These are phyloP conservation scores for Hydroisotoma schaefferi DNA, from an alignment of 2,888 invertebrate species.

Conservation along the genomic window DNA sequence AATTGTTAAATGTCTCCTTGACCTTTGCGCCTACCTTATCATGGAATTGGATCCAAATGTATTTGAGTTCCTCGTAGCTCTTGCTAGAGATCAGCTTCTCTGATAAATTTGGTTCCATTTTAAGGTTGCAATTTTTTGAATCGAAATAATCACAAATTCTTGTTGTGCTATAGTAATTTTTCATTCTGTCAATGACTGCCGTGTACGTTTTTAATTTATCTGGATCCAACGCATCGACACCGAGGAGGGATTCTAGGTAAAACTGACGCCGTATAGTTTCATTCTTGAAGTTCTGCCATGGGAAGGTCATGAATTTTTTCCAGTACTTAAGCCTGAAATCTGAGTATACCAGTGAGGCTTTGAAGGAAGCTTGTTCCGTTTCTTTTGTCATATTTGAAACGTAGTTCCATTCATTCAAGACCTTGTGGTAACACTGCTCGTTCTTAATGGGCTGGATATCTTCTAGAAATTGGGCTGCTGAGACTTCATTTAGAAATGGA, in stretches of 20 bases:
- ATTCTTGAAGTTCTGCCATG: conserved; percentile 66
- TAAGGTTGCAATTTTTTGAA: conserved; percentile 53
- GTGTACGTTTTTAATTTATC: conserved; percentile 65
- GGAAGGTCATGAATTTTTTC: conserved; percentile 6
- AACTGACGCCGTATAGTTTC: conserved; percentile 66
- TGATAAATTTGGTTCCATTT: conserved; percentile 58
- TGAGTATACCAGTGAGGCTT: not conserved
- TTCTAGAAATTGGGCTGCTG: too few relatives aligned
- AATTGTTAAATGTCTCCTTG: conserved; percentile 71
- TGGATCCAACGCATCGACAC: conserved; percentile 69
- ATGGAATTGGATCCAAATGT: conserved; percentile 77
- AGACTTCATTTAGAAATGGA: too few relatives aligned
- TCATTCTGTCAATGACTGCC: conserved; percentile 62
- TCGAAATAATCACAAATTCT: conserved; percentile 61
- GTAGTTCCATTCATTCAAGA: conserved; percentile 5
- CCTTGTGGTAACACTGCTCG: not conserved
- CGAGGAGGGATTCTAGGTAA: conserved; percentile 65
- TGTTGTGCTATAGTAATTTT: conserved; percentile 68
- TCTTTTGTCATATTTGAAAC: conserved; percentile 9
- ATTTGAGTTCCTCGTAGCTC: conserved; percentile 65
- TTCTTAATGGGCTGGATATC: not conserved
- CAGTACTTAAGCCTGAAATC: not conserved
- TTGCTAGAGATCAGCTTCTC: conserved; percentile 69
- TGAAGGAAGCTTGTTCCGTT: not conserved
- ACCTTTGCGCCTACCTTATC: conserved; percentile 73